phyloP scores from a whole-genome alignment of 2,888 invertebrate species.

The Boloria selene region DNA sequence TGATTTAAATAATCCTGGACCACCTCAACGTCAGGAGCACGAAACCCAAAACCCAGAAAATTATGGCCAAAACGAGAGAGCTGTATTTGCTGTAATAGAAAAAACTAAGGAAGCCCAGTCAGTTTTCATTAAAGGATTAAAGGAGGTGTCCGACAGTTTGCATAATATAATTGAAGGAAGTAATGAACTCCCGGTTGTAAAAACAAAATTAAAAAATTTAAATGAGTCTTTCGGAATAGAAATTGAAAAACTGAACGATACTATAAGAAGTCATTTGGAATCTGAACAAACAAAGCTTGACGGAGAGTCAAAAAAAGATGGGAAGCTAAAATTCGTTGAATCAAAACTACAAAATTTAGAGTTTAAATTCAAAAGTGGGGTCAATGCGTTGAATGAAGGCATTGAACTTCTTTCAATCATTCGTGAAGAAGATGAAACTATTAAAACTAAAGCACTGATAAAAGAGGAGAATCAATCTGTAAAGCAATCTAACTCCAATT shows the following conservation, averaged over 20 bases:
- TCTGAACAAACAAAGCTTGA: conserved; percentile 41
- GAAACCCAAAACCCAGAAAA: conserved; percentile 70
- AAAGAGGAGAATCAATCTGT: conserved; percentile 10
- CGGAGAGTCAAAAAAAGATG: conserved; percentile 38
- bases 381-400: conserved; percentile 58
- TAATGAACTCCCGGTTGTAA: conserved; percentile 55
- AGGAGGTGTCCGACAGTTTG: conserved; percentile 57
- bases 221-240: conserved; percentile 57
- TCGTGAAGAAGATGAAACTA: conserved; percentile 52
- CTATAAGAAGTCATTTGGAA: conserved; percentile 53
- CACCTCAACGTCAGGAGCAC: conserved; percentile 70
- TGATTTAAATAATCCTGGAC: conserved; percentile 66
- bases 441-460: conserved; percentile 33
- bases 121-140: conserved; percentile 50
- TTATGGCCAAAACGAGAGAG: conserved; percentile 52
- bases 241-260: conserved; percentile 59
- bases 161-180: conserved; percentile 54
- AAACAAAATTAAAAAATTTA: conserved; percentile 56
- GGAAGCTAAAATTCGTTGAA: conserved; percentile 45
- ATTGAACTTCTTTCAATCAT: conserved; percentile 54
- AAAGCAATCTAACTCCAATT: conserved; percentile 2
- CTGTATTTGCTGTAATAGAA: conserved; percentile 54
- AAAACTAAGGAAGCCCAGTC: conserved; percentile 56
- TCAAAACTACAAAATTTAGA: conserved; percentile 50
- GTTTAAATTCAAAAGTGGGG: conserved; percentile 58